phyloP scores from a whole-genome alignment of 2,113 vertebrate genomes.

The Burhinus bistriatus region DNA sequence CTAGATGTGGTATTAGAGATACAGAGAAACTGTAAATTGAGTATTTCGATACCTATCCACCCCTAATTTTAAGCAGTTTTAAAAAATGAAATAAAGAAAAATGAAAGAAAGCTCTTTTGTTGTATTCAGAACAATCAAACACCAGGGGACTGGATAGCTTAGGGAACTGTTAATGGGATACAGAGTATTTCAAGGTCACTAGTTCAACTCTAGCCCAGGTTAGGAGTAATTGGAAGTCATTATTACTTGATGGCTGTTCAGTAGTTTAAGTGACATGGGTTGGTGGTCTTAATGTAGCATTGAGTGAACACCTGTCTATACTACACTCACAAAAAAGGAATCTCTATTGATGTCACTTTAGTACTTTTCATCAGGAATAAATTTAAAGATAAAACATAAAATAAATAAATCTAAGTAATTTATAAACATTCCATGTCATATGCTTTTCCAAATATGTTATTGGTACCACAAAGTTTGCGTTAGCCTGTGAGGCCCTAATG shows the following conservation, averaged over 20 bases:
- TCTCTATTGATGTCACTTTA: background rate
- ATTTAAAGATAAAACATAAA: background rate
- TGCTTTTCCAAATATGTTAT: background rate
- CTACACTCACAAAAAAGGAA: background rate
- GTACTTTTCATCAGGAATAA: background rate
- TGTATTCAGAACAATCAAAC: conserved; percentile 9
- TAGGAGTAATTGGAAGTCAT: conserved; percentile 14
- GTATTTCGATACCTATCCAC: conserved; percentile 26
- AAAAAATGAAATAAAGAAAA: conserved; percentile 1
- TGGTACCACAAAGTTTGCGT: background rate
- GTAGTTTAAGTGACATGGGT: background rate
- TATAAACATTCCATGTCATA: background rate
- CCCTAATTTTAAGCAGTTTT: conserved; percentile 1
- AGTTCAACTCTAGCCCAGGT: background rate
- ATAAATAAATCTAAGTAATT: background rate
- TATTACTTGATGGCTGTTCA: conserved; percentile 8
- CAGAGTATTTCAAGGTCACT: conserved; percentile 6
- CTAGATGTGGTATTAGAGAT: background rate
- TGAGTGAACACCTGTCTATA: background rate
- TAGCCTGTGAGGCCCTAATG: background rate
- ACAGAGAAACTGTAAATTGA: conserved; percentile 30
- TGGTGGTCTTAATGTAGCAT: background rate
- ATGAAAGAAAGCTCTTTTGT: background rate
- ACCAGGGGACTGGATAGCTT: background rate
- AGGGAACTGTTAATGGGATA: conserved; percentile 44